These are phyloP conservation scores for Styela plicata DNA, from an alignment of 23 tunicate species.

Conservation along the genomic window DNA sequence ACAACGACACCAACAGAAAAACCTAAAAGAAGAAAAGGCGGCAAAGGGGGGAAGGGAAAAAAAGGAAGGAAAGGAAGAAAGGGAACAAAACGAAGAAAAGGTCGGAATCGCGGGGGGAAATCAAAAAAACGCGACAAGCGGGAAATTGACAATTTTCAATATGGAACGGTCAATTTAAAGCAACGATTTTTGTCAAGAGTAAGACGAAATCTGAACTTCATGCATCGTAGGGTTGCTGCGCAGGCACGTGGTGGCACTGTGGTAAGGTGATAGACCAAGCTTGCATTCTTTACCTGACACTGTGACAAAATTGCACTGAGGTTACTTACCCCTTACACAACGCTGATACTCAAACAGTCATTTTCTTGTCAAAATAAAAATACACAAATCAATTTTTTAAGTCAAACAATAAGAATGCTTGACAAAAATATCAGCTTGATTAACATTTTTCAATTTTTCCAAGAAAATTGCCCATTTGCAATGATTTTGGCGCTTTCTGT, in stretches of 20 bases:
- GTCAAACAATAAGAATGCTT: no score
- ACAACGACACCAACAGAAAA: not conserved
- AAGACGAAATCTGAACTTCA: not conserved
- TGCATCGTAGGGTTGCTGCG: not conserved
- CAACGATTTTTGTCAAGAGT: not conserved
- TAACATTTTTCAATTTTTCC: no score
- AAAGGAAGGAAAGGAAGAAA: not conserved
- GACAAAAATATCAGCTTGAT: no score
- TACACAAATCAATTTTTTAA: no score
- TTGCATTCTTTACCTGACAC: no score
- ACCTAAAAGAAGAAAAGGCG: not conserved
- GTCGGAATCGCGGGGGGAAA: not conserved
- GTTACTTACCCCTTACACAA: no score
- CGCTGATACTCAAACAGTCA: no score
- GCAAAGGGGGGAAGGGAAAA: not conserved
- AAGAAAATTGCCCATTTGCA: no score
- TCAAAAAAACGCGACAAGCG: not conserved
- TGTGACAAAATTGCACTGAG: no score
- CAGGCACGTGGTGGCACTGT: not conserved
- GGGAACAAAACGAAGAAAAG: not conserved
- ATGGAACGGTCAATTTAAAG: not conserved
- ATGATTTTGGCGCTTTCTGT: no score
- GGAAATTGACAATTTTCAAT: not conserved
- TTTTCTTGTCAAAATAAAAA: no score
- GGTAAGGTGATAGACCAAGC: not conserved